Conservation (phyloP, 1,140 invertebrate genomes). For the Cylas formicarius region DNA sequence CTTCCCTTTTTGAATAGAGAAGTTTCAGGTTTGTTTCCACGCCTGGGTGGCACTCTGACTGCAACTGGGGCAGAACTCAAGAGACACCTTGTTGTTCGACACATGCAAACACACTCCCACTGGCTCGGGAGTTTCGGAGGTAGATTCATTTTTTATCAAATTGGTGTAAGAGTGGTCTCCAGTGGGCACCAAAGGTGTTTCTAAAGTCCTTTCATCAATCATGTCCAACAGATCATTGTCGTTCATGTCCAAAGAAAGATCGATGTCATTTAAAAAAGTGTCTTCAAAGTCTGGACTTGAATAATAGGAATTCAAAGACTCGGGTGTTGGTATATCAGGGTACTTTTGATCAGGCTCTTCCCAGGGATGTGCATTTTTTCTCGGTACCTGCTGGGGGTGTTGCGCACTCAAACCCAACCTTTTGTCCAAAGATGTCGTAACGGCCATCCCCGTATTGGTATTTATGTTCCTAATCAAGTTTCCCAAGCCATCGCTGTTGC, state of each 20-base stretch:
- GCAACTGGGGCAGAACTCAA: conserved; percentile 49
- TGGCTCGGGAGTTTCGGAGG: no score
- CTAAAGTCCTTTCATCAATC: conserved; percentile 16
- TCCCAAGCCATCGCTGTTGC: conserved; percentile 46
- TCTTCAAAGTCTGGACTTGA: conserved; percentile 19
- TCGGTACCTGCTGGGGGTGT: not conserved
- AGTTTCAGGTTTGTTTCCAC: conserved; percentile 19
- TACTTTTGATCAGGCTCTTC: conserved; percentile 16
- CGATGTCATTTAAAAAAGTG: conserved; percentile 17
- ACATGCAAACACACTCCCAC: conserved; percentile 50
- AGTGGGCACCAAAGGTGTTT: conserved; percentile 9
- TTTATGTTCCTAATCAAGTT: conserved; percentile 43
- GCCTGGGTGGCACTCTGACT: conserved; percentile 34
- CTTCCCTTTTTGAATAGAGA: no score
- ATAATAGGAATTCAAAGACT: conserved; percentile 18
- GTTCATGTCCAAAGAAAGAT: conserved; percentile 13
- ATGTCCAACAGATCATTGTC: conserved; percentile 20
- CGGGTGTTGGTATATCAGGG: conserved; percentile 18
- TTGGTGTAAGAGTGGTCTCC: conserved; percentile 31
- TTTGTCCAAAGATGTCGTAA: conserved; percentile 30
- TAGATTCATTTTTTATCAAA: not conserved
- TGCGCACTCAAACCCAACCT: conserved; percentile 15
- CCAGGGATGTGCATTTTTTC: conserved; percentile 28
- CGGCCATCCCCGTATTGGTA: conserved; percentile 34
- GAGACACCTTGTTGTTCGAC: conserved; percentile 46